Percentiles rank a stretch among this genome's conserved stretches.
These are phyloP conservation scores for Vultur gryphus DNA, from an alignment of 2,797 vertebrate species.

Conservation along the genomic window DNA sequence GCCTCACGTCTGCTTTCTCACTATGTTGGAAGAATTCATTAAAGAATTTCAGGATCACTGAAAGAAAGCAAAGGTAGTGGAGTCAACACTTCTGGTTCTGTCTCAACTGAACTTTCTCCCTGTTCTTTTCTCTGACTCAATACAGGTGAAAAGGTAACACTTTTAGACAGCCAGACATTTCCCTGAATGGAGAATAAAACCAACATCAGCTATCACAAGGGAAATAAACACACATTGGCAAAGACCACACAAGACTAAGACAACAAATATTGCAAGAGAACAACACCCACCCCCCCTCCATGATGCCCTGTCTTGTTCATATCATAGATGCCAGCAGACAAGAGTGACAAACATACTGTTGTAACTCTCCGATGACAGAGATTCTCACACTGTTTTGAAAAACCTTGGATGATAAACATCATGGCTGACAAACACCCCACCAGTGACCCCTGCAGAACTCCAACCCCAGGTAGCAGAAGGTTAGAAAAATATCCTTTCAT, in stretches of 20 bases:
- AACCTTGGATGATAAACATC: not conserved
- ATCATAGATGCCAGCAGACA: not conserved
- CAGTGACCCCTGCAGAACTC: not conserved
- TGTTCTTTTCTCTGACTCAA: not conserved
- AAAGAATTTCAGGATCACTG: not conserved
- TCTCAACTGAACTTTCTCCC: not conserved
- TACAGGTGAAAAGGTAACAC: not conserved
- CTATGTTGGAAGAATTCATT: not conserved
- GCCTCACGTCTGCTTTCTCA: not conserved
- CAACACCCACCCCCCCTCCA: not conserved
- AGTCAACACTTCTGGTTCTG: not conserved
- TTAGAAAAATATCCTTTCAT: slow-evolving; percentile 10
- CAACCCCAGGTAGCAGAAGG: not conserved
- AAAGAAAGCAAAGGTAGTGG: not conserved
- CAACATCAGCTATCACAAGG: not conserved
- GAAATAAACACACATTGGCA: not conserved
- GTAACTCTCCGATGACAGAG: not conserved
- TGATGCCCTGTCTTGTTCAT: not conserved
- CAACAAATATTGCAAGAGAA: not conserved
- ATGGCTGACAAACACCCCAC: not conserved
- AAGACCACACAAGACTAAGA: slow-evolving; percentile 27
- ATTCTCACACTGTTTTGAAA: not conserved
- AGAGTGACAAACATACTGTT: not conserved
- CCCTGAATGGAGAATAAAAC: not conserved
- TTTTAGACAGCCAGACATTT: not conserved